These are phyloP conservation scores for Genyomyrus donnyi DNA, from an alignment of 2,113 vertebrate species.

Conservation along the genomic window DNA sequence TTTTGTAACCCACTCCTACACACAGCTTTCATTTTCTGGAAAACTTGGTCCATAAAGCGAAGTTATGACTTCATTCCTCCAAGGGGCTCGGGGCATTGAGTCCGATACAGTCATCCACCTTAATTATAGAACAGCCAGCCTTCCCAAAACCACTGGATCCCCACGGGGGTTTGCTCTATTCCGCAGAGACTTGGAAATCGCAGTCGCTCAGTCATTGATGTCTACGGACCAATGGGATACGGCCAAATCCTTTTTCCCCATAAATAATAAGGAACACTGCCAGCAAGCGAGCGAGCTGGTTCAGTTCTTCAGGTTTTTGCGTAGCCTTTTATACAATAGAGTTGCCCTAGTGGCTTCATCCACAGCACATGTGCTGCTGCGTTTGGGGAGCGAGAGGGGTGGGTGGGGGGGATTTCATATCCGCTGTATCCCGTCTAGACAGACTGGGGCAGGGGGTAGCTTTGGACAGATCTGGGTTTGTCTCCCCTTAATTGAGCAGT, in stretches of 20 bases:
- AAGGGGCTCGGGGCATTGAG: conserved; percentile 36
- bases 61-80: conserved; percentile 49
- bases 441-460: conserved; percentile 42
- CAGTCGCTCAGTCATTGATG: conserved; percentile 42
- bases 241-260: conserved; percentile 52
- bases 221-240: conserved; percentile 41
- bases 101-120: conserved; percentile 39
- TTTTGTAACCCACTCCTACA: conserved; percentile 16
- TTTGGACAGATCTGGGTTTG: conserved; percentile 31
- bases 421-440: conserved; percentile 66
- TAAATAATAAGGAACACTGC: conserved; percentile 59
- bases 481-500: conserved; percentile 57
- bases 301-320: background rate
- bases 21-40: conserved; percentile 43
- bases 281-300: conserved; percentile 50
- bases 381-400: conserved; percentile 33
- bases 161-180: conserved; percentile 19
- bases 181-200: conserved; percentile 34
- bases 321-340: conserved; percentile 49
- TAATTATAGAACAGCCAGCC: conserved; percentile 44
- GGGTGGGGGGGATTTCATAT: conserved; percentile 50
- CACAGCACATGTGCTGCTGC: conserved; percentile 66
- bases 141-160: conserved; percentile 38
- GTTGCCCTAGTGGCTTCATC: conserved; percentile 61
- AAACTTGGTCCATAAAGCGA: conserved; percentile 46